Conservation (phyloP, 2,113 vertebrate genomes). For the Hippocampus barbouri region DNA sequence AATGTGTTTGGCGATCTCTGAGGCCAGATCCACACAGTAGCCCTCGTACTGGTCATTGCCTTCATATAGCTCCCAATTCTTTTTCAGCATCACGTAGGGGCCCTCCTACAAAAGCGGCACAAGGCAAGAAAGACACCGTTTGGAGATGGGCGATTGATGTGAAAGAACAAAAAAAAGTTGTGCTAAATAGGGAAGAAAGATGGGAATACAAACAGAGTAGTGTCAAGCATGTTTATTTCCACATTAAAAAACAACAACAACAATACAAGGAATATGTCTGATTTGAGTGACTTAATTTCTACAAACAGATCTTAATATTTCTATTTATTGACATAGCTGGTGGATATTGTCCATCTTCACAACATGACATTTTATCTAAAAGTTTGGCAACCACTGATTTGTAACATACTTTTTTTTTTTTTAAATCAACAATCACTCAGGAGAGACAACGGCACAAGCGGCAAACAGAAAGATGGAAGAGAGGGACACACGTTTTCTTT, state of each 20-base stretch:
- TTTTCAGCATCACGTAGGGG: constrained; percentile 99
- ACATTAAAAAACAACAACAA: neutral
- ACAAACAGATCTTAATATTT: neutral
- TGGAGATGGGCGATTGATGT: constrained; percentile 44
- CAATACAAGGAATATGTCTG: neutral
- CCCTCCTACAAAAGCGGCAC: constrained; percentile 85
- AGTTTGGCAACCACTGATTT: neutral
- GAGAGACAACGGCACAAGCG: neutral
- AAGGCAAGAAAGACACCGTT: constrained; percentile 58
- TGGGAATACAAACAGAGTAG: neutral
- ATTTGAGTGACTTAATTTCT: neutral
- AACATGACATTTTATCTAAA: neutral
- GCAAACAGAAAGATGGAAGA: neutral
- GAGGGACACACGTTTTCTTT: neutral
- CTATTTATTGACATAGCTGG: neutral
- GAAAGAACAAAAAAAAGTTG: neutral
- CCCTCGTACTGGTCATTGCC: constrained; percentile 98
- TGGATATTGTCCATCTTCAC: neutral
- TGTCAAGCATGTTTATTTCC: neutral
- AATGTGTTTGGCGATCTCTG: constrained; percentile 98
- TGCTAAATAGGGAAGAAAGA: neutral
- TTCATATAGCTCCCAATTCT: constrained; percentile 96
- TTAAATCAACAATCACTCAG: neutral
- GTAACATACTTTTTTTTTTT: neutral
- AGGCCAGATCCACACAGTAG: constrained; percentile 98